Evolutionary conservation across 37 sponge, comb jelly and placozoan species (phyloP).

Genomic region (Dysidea cf. avara): DNA sequence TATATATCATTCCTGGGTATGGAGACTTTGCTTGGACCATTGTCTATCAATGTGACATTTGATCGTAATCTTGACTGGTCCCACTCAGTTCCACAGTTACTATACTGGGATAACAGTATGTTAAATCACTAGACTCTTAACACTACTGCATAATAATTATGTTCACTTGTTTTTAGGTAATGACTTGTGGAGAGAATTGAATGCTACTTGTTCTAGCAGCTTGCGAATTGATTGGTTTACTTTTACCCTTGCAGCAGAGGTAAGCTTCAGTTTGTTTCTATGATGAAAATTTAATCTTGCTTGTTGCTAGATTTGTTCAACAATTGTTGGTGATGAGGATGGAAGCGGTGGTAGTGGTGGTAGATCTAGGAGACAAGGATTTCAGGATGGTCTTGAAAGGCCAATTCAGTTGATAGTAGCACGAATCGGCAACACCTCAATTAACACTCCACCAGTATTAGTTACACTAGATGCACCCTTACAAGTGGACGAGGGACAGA

Average conservation of each 20-base stretch:
- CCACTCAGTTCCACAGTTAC: constrained; percentile 34
- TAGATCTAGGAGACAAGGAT: background rate
- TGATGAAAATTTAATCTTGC: background rate
- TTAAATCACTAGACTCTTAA: background rate
- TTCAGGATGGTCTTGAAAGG: constrained; percentile 30
- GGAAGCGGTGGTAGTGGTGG: constrained; percentile 6
- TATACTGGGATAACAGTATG: constrained; percentile 81
- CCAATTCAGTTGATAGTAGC: constrained; percentile 68
- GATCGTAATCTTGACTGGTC: constrained; percentile 53
- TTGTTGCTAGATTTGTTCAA: constrained; percentile 49
- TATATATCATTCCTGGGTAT: constrained; percentile 74
- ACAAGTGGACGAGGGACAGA: constrained; percentile 15
- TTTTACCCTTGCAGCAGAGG: constrained; percentile 51
- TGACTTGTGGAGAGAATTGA: constrained; percentile 65
- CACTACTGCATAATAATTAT: no score
- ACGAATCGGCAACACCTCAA: constrained; percentile 56
- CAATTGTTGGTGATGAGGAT: constrained; percentile 15
- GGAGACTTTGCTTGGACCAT: constrained; percentile 36
- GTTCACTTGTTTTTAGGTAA: constrained; percentile 20
- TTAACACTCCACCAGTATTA: constrained; percentile 73
- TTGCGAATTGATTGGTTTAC: constrained; percentile 50
- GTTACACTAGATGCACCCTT: constrained; percentile 28
- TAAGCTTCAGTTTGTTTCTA: constrained; percentile 9
- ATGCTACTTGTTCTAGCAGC: constrained; percentile 54
- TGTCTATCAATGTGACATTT: constrained; percentile 64